Conservation (phyloP, 2,797 vertebrate species). For the Liparis tanakae region DNA sequence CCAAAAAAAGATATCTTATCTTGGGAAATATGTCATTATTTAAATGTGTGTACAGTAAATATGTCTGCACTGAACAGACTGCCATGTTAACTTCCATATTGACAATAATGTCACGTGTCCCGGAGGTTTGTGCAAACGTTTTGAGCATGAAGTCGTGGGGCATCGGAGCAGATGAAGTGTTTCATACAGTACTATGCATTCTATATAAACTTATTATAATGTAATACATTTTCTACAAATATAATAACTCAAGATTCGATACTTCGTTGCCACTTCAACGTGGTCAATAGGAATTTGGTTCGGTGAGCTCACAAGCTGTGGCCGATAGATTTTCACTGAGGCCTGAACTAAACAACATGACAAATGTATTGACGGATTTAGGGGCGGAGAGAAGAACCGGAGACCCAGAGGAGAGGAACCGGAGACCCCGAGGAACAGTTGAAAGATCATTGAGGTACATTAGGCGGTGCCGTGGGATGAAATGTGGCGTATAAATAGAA, state of each 20-base stretch:
- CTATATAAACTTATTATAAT: not conserved
- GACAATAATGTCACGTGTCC: not conserved
- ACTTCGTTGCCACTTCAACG: not conserved
- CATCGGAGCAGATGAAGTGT: too few species aligned
- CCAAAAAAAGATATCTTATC: too few species aligned
- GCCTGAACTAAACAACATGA: not conserved
- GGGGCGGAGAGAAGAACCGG: not conserved
- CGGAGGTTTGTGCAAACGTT: not conserved
- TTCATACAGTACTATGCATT: not conserved
- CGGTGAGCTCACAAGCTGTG: not conserved
- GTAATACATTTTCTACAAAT: not conserved
- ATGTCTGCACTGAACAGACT: not conserved
- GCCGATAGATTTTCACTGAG: not conserved
- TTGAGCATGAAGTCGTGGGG: not conserved
- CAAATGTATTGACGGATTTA: not conserved
- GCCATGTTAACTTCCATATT: not conserved
- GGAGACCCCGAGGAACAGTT: not conserved
- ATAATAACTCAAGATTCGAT: not conserved
- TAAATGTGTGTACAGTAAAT: not conserved
- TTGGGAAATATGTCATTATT: not conserved
- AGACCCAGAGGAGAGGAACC: not conserved
- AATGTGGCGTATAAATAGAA: conserved; percentile 29
- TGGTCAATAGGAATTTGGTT: not conserved
- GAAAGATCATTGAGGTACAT: conserved; percentile 2
- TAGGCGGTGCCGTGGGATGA: conserved; percentile 20